phyloP scores from a whole-genome alignment of 2,888 invertebrate species.

The Pristionchus fissidentatus region DNA sequence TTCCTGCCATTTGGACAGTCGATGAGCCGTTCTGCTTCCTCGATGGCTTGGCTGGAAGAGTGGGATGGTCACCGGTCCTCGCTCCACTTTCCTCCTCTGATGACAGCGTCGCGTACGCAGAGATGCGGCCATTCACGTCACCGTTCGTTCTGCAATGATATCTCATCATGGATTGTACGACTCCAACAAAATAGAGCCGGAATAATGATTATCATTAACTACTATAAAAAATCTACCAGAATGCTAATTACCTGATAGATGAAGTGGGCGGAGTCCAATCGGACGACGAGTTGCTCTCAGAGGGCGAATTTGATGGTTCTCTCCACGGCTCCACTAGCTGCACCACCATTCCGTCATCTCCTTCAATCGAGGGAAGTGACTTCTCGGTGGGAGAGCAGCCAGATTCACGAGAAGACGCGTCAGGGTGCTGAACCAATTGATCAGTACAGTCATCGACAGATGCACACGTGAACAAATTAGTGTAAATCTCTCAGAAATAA shows the following conservation, averaged over 20 bases:
- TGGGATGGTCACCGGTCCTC: constrained; percentile 44
- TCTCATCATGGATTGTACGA: neutral
- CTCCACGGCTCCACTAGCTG: constrained; percentile 58
- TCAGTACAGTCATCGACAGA: neutral
- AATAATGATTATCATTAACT: too few species aligned
- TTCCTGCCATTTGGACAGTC: neutral
- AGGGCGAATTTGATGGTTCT: constrained; percentile 58
- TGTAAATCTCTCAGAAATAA: neutral
- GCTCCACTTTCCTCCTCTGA: constrained; percentile 46
- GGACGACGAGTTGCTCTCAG: constrained; percentile 64
- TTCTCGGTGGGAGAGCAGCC: constrained; percentile 40
- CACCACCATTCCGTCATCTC: neutral
- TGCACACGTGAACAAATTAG: neutral
- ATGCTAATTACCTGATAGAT: neutral
- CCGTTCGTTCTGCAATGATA: constrained; percentile 1
- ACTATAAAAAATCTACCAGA: too few species aligned
- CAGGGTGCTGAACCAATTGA: constrained; percentile 31
- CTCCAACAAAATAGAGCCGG: neutral
- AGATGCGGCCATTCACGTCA: neutral
- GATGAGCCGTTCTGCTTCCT: neutral
- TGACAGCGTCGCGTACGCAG: constrained; percentile 32
- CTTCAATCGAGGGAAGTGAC: neutral
- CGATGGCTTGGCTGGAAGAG: constrained; percentile 30
- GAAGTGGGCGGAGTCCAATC: constrained; percentile 56
- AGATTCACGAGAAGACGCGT: constrained; percentile 44